Base-by-base conservation (phyloP, 2,888 invertebrate species). In the Copidosoma aretas region DNA sequence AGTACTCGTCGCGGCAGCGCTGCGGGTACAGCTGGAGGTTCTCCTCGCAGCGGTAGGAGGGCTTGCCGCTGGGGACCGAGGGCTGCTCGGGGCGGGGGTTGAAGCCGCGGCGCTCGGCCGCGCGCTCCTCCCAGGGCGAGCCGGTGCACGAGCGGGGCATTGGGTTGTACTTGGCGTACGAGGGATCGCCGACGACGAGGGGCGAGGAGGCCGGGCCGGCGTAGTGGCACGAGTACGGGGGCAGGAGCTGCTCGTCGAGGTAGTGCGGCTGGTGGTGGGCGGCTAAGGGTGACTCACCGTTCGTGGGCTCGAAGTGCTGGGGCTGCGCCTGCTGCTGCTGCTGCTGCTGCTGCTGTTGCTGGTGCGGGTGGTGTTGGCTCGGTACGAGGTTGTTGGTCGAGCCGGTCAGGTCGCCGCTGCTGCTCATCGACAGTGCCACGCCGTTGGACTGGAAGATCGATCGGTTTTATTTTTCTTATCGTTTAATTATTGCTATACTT, bases 321-420 rank as follows among this genome's bases (percentile, higher is more conserved):
- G 79, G 79, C 67, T 79, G 80, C 43, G 43, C 43, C 64, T 76
- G 68, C 10, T 54, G 63, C 17, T 61, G 68, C 46, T 51, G 71
- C 51, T 76, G 62, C 41, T 63, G 54, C 43, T 54, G 56, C 15
- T 77, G 81, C 67, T 79, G 80, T 64, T 77, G 81, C n/a, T n/a
- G n/a, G n/a, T n/a, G 54, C 43, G 54, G 56, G 15, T 77, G 81
- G 67, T 79, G 80, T 64, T 77, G 81, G 59, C 77, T 80, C 25
- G 81, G 75, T 10, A 81, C 80, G 43, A 84, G 76, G 68, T 82
- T 82, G 67, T 82, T 84, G 75, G 81, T 81, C n/a, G 84, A 83
- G 57, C 81, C 82, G 17, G 80, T 79, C 5, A 82, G 73, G 52
- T 84, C 84, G 59, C 75, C 79, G 57, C 72, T 77, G 43, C 71